Evolutionary conservation across 2,797 vertebrate species (phyloP), one percentile per base, ranked within the genome.

Genomic region (Eleutherodactylus coqui): DNA sequence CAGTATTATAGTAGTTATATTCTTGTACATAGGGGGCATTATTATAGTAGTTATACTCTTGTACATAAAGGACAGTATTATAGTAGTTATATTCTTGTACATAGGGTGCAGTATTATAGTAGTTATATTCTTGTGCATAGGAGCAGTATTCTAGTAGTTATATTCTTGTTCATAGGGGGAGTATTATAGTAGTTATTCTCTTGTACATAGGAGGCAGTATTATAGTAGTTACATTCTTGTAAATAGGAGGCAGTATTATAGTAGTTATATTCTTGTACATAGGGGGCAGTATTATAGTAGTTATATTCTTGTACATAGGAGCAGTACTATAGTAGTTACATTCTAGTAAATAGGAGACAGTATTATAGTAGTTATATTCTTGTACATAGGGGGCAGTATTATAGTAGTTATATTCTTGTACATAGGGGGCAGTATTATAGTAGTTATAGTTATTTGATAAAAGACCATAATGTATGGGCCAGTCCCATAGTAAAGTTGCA

Each of bases 191-290:
- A 69, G 64, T 38, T 69, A 69, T 69, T 38, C 24, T 69, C 64
- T 38, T 64, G 62, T 64, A 34, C 5, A 34, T 64, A 64, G 62
- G 62, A 11, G n/a, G 62, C 14, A 64, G 62, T 64, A 38, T 69
- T 38, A 69, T 69, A 69, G 34, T 69, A 69, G 64, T 69, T 69
- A 69, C 38, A 69, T 69, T 69, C 64, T 38, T 69, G 64, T 67
- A 38, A 6, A 69, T 38, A 38, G 64, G 64, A 16, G n/a, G 5
- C 64, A 69, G 64, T 69, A 69, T 69, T 36, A 69, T 36, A 69
- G 64, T 69, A 69, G 64, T 69, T 69, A 69, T 21, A 38, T 69
- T 69, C 34, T 36, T 69, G 64, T 69, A 69, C 14, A 69, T 69
- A 69, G 64, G 64, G 16, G 64, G 32, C 32, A 69, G 64, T 69